phyloP scores from a whole-genome alignment of 2,113 vertebrate genomes.

The Oryzias woworae region DNA sequence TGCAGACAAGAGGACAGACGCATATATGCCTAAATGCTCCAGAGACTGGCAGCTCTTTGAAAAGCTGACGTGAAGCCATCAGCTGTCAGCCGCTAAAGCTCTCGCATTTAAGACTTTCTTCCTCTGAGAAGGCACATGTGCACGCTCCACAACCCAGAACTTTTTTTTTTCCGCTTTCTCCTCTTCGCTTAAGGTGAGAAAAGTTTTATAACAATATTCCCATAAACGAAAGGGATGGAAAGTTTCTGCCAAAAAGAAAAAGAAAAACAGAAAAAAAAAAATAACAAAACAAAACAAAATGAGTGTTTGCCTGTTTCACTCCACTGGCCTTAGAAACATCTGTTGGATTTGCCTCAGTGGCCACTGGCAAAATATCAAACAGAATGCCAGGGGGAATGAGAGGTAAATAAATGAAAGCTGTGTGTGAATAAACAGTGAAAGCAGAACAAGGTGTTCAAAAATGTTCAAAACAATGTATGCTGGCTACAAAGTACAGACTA shows the following conservation, averaged over 20 bases:
- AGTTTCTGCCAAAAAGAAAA: conserved; percentile 46
- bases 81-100: conserved; percentile 61
- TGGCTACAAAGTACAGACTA: conserved; percentile 10
- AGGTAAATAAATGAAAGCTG: conserved; percentile 6
- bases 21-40: conserved; percentile 27
- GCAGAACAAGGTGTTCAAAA: conserved; percentile 28
- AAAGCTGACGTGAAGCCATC: conserved; percentile 53
- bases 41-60: conserved; percentile 42
- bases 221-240: conserved; percentile 36
- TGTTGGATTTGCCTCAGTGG: conserved; percentile 57
- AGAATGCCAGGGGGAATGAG: conserved; percentile 25
- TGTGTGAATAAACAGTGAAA: conserved; percentile 17
- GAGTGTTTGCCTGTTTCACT: conserved; percentile 59
- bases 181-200: conserved; percentile 32
- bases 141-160: conserved; percentile 23
- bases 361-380: conserved; percentile 53
- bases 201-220: conserved; percentile 46
- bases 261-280: conserved; percentile 22
- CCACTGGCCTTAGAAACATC: conserved; percentile 57
- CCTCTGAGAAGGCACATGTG: conserved; percentile 19
- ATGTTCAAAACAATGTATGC: not conserved
- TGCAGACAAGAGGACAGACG: conserved; percentile 48
- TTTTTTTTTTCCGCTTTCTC: conserved; percentile 34
- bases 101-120: conserved; percentile 18
- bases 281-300: conserved; percentile 52